These are phyloP conservation scores for Semaprochilodus insignis DNA, from an alignment of 2,797 vertebrate species.

Conservation along the genomic window DNA sequence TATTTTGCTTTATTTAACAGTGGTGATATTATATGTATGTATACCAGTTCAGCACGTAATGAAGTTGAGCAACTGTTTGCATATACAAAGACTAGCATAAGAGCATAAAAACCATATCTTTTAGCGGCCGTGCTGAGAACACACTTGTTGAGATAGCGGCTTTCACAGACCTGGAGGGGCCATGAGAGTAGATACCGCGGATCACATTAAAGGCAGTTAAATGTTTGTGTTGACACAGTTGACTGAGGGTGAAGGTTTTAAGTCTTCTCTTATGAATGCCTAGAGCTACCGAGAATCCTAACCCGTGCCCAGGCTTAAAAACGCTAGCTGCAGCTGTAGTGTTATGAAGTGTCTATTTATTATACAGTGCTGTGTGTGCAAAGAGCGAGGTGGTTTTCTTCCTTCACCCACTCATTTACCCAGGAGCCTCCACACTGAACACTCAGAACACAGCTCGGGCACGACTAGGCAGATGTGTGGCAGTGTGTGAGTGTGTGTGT, in stretches of 20 bases:
- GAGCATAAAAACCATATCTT: background rate
- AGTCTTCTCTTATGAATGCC: slow-evolving; percentile 52
- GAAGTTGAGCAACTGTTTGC: background rate
- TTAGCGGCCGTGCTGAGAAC: slow-evolving; percentile 31
- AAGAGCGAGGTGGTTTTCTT: slow-evolving; percentile 43
- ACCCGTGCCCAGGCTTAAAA: slow-evolving; percentile 31
- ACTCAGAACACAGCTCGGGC: slow-evolving; percentile 42
- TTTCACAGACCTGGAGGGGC: slow-evolving; percentile 46
- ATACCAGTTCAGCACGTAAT: background rate
- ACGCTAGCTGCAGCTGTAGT: slow-evolving; percentile 34
- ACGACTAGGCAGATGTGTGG: slow-evolving; percentile 33
- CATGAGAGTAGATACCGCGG: slow-evolving; percentile 59
- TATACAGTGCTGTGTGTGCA: slow-evolving; percentile 32
- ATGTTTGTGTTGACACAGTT: slow-evolving; percentile 65
- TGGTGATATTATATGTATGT: background rate
- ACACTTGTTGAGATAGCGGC: slow-evolving; percentile 49
- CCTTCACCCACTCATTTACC: slow-evolving; percentile 48
- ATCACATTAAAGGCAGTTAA: slow-evolving; percentile 61
- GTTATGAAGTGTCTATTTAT: slow-evolving; percentile 12
- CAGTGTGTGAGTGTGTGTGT: slow-evolving; percentile 41
- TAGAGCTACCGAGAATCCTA: slow-evolving; percentile 35
- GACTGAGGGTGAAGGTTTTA: slow-evolving; percentile 50
- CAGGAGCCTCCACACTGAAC: slow-evolving; percentile 41
- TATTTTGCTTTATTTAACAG: background rate
- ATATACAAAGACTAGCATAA: background rate